These are phyloP conservation scores for Spisula solida DNA, from an alignment of 2,888 invertebrate species.

Conservation along the genomic window DNA sequence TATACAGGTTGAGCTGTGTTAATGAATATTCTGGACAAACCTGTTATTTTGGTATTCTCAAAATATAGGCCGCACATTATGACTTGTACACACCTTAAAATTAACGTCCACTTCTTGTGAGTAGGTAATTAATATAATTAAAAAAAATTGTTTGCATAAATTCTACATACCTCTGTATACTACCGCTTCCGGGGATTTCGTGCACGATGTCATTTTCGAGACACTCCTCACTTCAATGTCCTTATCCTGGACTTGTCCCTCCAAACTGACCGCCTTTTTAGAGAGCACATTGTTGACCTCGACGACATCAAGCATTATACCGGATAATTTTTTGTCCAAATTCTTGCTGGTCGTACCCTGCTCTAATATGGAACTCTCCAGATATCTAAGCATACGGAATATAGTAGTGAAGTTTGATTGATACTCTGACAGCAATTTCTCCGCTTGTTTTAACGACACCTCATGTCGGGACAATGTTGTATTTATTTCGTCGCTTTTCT, in stretches of 20 bases:
- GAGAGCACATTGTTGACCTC: slow-evolving; percentile 84
- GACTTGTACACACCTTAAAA: too few species aligned
- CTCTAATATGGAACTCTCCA: slow-evolving; percentile 77
- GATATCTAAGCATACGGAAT: slow-evolving; percentile 78
- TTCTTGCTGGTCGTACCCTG: slow-evolving; percentile 78
- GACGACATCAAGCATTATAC: slow-evolving; percentile 84
- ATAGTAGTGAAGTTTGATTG: slow-evolving; percentile 79
- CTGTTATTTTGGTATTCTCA: too few species aligned
- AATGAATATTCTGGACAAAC: too few species aligned
- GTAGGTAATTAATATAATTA: too few species aligned
- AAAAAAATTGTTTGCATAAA: background rate
- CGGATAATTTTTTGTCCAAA: slow-evolving; percentile 84
- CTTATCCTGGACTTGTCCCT: slow-evolving; percentile 68
- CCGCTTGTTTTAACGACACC: slow-evolving; percentile 73
- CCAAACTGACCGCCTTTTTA: slow-evolving; percentile 71
- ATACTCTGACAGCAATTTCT: slow-evolving; percentile 76
- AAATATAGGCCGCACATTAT: too few species aligned
- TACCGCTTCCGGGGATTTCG: slow-evolving; percentile 77
- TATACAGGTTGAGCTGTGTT: too few species aligned
- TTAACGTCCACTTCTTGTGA: too few species aligned
- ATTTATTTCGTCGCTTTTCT: slow-evolving; percentile 79
- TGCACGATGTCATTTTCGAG: slow-evolving; percentile 78
- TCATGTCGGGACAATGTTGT: slow-evolving; percentile 80
- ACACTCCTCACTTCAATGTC: slow-evolving; percentile 80
- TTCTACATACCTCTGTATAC: slow-evolving; percentile 79